phyloP scores from a whole-genome alignment of 2,113 vertebrate species.

The Sylvia atricapilla region DNA sequence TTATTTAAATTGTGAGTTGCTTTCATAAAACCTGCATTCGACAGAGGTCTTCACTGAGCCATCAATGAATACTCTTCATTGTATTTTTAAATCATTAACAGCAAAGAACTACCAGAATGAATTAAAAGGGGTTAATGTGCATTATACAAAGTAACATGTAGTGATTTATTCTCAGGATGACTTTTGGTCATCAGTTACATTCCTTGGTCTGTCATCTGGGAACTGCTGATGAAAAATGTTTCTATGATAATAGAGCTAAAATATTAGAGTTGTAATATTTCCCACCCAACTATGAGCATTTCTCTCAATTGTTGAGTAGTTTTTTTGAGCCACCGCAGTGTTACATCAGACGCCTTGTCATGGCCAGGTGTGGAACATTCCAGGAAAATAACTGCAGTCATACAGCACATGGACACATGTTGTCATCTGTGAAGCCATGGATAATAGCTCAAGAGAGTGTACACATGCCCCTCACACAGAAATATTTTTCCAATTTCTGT shows the following conservation, averaged over 20 bases:
- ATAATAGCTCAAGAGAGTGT: not conserved
- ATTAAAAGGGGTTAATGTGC: not conserved
- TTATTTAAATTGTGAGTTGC: not conserved
- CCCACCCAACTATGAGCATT: not conserved
- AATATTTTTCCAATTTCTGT: not conserved
- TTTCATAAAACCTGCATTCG: not conserved
- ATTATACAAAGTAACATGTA: not conserved
- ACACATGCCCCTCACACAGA: not conserved
- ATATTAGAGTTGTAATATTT: not conserved
- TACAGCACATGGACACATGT: not conserved
- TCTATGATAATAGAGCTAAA: not conserved
- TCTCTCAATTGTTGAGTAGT: accelerated
- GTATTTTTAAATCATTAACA: not conserved
- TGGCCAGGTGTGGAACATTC: not conserved
- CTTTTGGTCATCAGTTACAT: not conserved
- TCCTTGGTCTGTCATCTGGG: not conserved
- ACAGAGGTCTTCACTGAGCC: not conserved
- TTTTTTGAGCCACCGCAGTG: not conserved
- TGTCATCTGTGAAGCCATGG: not conserved
- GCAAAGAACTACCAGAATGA: not conserved
- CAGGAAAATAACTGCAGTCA: not conserved
- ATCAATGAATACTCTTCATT: not conserved
- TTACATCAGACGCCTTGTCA: not conserved
- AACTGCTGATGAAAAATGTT: not conserved
- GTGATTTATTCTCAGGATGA: not conserved